Evolutionary conservation across 1,140 invertebrate species (phyloP), one percentile per base, ranked within the genome.

Genomic region (Asobara japonica): DNA sequence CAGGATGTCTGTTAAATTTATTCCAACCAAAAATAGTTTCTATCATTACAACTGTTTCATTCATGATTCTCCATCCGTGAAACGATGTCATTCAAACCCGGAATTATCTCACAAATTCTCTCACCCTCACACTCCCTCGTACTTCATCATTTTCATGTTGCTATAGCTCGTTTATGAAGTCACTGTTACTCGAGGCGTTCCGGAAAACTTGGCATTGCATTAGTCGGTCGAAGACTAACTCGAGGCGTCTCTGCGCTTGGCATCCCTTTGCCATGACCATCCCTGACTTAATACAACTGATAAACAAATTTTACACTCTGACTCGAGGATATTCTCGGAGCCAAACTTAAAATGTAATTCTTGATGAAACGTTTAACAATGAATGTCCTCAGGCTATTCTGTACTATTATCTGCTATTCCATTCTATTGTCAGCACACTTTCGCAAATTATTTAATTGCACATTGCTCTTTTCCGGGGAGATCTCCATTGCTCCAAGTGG

Each of bases 81-180:
- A 18, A 16, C n/a, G 2, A 45, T 13, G 41, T 16, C 13, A 2
- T 45, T 45, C 36, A 38, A 29, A 51, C 41, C 20, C 11, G 20
- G 45, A 48, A 48, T 27, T 29, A 10, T n/a, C n/a, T n/a, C 16
- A 29, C 20, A 20, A 51, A 16, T 10, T 2, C 1, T 51, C 13
- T 48, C 13, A 30, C 11, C 33, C 33, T 11, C 8, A 3, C 25
- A 8, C 25, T 3, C 20, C 36, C 18, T 66, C 41, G n/a, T 66
- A 31, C 13, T 66, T 18, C 51, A 36, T 36, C 29, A 30, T 33
- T 64, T 36, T 18, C 64, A 38, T 45, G n/a, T 29, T 30, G 64
- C 38, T 31, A 38, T 66, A 22, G 11, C 64, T 66, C 18, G 41
- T 22, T 27, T 25, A 66, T 18, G 33, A 66, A 66, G 33, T 66